phyloP scores from a whole-genome alignment of 2,113 vertebrate genomes.

The Passer domesticus region DNA sequence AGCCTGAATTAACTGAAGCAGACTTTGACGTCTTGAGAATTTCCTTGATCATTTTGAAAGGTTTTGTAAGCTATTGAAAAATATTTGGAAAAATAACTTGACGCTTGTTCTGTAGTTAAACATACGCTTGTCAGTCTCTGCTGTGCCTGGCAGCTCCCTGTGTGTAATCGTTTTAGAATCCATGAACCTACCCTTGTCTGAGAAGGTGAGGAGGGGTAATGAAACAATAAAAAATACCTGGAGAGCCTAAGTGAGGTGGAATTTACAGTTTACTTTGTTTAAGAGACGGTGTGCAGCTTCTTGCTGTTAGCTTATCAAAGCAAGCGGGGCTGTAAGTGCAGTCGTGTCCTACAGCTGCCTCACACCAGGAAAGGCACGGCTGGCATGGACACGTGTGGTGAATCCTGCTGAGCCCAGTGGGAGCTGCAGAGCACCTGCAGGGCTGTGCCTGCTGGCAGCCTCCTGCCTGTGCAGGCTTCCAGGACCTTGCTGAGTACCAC shows the following conservation, averaged over 20 bases:
- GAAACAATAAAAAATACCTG: neutral
- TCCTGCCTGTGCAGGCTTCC: neutral
- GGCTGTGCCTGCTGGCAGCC: neutral
- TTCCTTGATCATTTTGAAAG: neutral
- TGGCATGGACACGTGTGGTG: accelerated
- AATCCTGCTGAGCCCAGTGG: neutral
- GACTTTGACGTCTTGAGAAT: conserved; percentile 21
- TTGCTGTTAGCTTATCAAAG: neutral
- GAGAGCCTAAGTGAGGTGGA: neutral
- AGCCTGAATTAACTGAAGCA: neutral
- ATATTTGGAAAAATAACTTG: neutral
- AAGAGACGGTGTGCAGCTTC: neutral
- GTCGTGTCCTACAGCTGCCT: neutral
- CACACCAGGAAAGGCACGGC: accelerated
- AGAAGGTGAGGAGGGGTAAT: neutral
- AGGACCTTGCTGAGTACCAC: neutral
- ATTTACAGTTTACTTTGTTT: neutral
- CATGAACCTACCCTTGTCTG: neutral
- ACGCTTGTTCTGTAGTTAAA: conserved; percentile 1
- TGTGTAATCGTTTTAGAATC: accelerated
- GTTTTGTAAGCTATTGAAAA: conserved; percentile 14
- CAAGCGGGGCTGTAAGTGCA: neutral
- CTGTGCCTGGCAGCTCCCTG: neutral
- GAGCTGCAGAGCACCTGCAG: neutral
- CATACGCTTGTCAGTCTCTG: neutral